Percentiles rank a stretch among this genome's conserved stretches.
Conservation (phyloP, 2,888 invertebrate genomes). For the Trisateles emortualis region DNA sequence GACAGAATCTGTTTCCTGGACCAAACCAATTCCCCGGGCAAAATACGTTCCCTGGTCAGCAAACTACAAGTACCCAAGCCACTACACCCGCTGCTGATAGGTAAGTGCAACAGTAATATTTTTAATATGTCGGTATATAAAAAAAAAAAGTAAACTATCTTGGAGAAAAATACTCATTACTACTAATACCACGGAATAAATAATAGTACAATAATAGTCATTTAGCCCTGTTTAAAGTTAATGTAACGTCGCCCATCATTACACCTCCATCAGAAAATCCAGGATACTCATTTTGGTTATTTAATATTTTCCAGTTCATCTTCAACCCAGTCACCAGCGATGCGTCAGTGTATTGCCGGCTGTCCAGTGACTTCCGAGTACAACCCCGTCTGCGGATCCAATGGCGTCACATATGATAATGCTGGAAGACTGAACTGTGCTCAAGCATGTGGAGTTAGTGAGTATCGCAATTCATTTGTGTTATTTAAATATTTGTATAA, state of each 20-base stretch:
- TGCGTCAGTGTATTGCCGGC: constrained; percentile 34
- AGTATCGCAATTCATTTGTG: too few relatives aligned
- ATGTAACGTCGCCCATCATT: too few relatives aligned
- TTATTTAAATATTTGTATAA: too few relatives aligned
- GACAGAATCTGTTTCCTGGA: not conserved
- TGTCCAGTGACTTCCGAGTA: constrained; percentile 72
- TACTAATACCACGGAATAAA: too few relatives aligned
- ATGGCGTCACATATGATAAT: constrained; percentile 70
- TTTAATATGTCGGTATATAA: too few relatives aligned
- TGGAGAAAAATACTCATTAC: too few relatives aligned
- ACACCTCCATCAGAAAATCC: too few relatives aligned
- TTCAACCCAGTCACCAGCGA: constrained; percentile 27
- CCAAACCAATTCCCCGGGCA: constrained; percentile 32
- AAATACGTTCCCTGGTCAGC: constrained; percentile 11
- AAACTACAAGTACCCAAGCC: not conserved
- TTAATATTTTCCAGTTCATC: not conserved
- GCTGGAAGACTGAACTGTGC: constrained; percentile 67
- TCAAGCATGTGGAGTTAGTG: constrained; percentile 72
- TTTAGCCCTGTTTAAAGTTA: too few relatives aligned
- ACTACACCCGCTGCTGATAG: not conserved
- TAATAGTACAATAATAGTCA: too few relatives aligned
- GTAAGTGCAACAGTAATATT: constrained; percentile 28
- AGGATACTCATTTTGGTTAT: not conserved
- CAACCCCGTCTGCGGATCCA: constrained; percentile 77
- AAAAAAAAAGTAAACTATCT: too few relatives aligned